phyloP scores from a whole-genome alignment of 2,888 invertebrate species.

The Teleiodes luculella region DNA sequence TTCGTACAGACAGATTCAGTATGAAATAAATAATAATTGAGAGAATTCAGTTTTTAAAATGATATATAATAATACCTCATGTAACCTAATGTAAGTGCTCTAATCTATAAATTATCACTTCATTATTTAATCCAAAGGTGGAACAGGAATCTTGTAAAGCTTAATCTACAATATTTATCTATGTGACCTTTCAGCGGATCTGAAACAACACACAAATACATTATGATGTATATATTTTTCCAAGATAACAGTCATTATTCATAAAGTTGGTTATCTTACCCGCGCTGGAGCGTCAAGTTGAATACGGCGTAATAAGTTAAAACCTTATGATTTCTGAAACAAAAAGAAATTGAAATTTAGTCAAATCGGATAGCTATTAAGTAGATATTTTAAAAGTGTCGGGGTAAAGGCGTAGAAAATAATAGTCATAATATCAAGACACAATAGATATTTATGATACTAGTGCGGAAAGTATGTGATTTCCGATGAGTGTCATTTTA shows the following conservation, averaged over 20 bases:
- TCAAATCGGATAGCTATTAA: too few relatives aligned
- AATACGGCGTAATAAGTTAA: slow-evolving; percentile 49
- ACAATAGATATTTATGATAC: too few relatives aligned
- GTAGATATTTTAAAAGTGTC: too few relatives aligned
- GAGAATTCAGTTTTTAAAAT: slow-evolving; percentile 65
- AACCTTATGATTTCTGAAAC: slow-evolving; percentile 67
- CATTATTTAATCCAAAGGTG: slow-evolving; percentile 71
- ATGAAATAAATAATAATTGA: slow-evolving; percentile 74
- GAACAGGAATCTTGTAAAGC: slow-evolving; percentile 74
- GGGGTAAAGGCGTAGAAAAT: too few relatives aligned
- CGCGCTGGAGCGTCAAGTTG: slow-evolving; percentile 56
- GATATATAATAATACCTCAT: slow-evolving; percentile 50
- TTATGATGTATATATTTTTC: neutral
- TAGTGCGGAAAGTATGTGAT: too few relatives aligned
- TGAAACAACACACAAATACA: slow-evolving; percentile 52
- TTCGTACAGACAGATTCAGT: slow-evolving; percentile 76
- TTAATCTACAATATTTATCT: slow-evolving; percentile 71
- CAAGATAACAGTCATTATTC: neutral
- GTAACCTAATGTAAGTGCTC: slow-evolving; percentile 69
- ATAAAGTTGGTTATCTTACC: slow-evolving; percentile 36
- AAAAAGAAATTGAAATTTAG: neutral
- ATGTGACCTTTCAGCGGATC: slow-evolving; percentile 62
- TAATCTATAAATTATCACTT: slow-evolving; percentile 74
- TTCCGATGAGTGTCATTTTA: too few relatives aligned
- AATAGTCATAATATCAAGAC: too few relatives aligned